Evolutionary conservation across 2,797 vertebrate genomes (phyloP).

Genomic region (Muraenolepis orangiensis): DNA sequence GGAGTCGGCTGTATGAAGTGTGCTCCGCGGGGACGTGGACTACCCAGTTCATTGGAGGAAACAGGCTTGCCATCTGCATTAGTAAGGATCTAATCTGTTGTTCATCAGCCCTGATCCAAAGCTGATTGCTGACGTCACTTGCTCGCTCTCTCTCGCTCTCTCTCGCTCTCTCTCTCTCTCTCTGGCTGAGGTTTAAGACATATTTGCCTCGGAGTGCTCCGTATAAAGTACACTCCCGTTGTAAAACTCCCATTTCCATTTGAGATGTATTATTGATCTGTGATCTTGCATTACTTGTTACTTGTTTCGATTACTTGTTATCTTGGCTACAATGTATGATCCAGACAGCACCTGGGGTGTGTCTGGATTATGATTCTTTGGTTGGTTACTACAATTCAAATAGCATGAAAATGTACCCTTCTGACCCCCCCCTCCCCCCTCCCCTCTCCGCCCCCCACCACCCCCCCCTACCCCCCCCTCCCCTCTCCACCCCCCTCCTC

Average conservation of each 20-base stretch:
- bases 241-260: neutral
- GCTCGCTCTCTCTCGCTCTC: neutral
- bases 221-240: neutral
- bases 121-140: neutral
- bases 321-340: neutral
- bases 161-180: no score
- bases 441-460: neutral
- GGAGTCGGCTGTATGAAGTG: slow-evolving; percentile 62
- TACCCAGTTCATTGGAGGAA: slow-evolving; percentile 62
- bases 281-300: neutral
- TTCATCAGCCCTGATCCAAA: neutral
- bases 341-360: neutral
- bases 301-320: slow-evolving; percentile 2
- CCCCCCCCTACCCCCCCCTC: neutral
- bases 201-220: neutral
- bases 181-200: neutral
- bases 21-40: slow-evolving; percentile 69
- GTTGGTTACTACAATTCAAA: neutral
- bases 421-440: neutral
- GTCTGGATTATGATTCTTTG: no score
- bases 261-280: neutral
- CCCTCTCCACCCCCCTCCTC: neutral
- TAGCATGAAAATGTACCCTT: neutral
- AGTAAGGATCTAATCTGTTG: slow-evolving; percentile 50
- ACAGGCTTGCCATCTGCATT: slow-evolving; percentile 68